These are phyloP conservation scores for Epirrhoe tristata DNA, from an alignment of 2,888 invertebrate species.

Conservation along the genomic window DNA sequence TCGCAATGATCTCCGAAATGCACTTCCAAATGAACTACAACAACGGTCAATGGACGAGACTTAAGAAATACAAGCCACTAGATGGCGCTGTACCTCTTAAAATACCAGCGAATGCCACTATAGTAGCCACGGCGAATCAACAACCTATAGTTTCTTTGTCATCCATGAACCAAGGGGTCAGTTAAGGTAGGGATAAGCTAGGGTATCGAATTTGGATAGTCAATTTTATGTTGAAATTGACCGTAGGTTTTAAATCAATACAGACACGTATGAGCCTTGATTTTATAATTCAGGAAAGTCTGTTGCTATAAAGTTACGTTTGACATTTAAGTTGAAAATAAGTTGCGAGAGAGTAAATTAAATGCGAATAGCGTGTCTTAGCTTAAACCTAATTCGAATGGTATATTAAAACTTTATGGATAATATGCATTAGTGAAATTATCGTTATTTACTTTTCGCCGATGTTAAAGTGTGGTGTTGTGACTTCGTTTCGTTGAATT, in stretches of 20 bases:
- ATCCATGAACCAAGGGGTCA: slow-evolving; percentile 69
- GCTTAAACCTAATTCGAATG: no score
- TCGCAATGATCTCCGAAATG: slow-evolving; percentile 94
- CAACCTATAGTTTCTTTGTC: slow-evolving; percentile 76
- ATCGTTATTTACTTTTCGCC: no score
- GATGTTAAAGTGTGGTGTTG: no score
- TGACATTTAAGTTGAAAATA: no score
- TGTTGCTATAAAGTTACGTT: no score
- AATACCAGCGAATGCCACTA: slow-evolving; percentile 71
- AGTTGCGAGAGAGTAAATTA: no score
- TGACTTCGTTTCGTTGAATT: no score
- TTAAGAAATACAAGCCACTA: slow-evolving; percentile 94
- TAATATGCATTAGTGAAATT: no score
- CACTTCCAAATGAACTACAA: slow-evolving; percentile 99
- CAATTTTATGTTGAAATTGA: slow-evolving; percentile 21
- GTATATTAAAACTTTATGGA: no score
- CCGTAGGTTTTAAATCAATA: slow-evolving; percentile 5
- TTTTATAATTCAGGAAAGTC: no score
- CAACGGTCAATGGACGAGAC: slow-evolving; percentile 97
- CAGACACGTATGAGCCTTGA: neutral
- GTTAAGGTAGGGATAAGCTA: slow-evolving; percentile 52
- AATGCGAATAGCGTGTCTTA: no score
- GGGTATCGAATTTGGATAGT: slow-evolving; percentile 28
- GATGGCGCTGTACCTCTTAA: slow-evolving; percentile 84
- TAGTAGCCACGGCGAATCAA: slow-evolving; percentile 74